Percentiles rank a stretch among this genome's conserved stretches.
Evolutionary conservation across 2,888 invertebrate genomes (phyloP).

Genomic region (Tridacna crocea): DNA sequence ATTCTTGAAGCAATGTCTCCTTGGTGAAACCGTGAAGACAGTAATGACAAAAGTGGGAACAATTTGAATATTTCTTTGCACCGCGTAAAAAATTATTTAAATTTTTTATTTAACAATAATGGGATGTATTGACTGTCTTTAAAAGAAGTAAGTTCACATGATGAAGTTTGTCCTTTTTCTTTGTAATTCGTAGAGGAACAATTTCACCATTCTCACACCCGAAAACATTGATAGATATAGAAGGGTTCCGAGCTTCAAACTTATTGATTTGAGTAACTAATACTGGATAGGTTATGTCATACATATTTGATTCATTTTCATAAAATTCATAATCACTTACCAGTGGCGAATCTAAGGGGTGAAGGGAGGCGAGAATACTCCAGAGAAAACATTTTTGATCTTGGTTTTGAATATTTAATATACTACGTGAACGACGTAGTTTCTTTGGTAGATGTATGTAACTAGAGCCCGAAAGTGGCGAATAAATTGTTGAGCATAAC

Average conservation of each 20-base stretch:
- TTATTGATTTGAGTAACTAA: constrained; percentile 42
- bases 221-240: constrained; percentile 47
- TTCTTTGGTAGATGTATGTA: constrained; percentile 40
- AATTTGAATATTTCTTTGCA: not conserved
- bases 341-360: constrained; percentile 37
- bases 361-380: constrained; percentile 45
- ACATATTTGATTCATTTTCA: constrained; percentile 42
- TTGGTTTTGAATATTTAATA: constrained; percentile 46
- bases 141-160: constrained; percentile 31
- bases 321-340: constrained; percentile 36
- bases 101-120: constrained; percentile 43
- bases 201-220: constrained; percentile 23
- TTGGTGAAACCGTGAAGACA: constrained; percentile 44
- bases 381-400: constrained; percentile 50
- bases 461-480: constrained; percentile 50
- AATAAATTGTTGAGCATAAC: constrained; percentile 21
- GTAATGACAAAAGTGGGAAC: constrained; percentile 32
- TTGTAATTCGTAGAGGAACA: constrained; percentile 21
- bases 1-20: constrained; percentile 32
- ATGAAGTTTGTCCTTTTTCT: constrained; percentile 3
- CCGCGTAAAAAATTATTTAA: constrained; percentile 34
- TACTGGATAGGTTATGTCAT: constrained; percentile 33
- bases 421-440: constrained; percentile 14
- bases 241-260: constrained; percentile 51
- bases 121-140: constrained; percentile 35